Conservation (phyloP, 2,113 vertebrate genomes). For the Globicephala melas region DNA sequence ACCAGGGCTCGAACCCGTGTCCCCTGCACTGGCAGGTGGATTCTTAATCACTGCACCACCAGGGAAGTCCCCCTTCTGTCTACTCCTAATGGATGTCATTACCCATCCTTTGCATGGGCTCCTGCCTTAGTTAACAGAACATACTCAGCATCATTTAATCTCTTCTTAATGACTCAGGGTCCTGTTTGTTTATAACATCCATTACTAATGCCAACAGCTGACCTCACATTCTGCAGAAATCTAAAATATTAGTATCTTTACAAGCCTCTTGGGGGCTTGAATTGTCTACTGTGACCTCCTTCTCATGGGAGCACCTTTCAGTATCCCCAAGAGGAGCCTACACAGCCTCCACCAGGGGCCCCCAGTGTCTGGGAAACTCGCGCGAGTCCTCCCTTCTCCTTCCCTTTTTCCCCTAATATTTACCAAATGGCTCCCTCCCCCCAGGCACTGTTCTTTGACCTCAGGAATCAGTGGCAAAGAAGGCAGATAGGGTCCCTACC, state of each 20-base stretch:
- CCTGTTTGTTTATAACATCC: not conserved
- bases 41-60: no score
- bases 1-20: no score
- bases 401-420: not conserved
- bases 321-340: not conserved
- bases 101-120: rapidly evolving
- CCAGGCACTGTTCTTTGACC: no score
- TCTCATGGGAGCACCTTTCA: not conserved
- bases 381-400: rapidly evolving
- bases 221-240: not conserved
- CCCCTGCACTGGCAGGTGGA: no score
- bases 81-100: rapidly evolving
- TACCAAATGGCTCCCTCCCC: rapidly evolving
- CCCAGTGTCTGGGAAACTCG: not conserved
- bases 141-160: not conserved
- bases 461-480: not conserved
- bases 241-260: not conserved
- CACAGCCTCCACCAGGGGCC: rapidly evolving
- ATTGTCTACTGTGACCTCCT: not conserved
- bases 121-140: not conserved
- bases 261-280: not conserved
- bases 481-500: not conserved
- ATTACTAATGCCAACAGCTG: not conserved
- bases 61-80: rapidly evolving
- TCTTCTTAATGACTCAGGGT: not conserved